Percentiles rank a stretch among this genome's conserved stretches.
Evolutionary conservation across 1,140 invertebrate species (phyloP).

Genomic region (Sarcophaga peregrina): DNA sequence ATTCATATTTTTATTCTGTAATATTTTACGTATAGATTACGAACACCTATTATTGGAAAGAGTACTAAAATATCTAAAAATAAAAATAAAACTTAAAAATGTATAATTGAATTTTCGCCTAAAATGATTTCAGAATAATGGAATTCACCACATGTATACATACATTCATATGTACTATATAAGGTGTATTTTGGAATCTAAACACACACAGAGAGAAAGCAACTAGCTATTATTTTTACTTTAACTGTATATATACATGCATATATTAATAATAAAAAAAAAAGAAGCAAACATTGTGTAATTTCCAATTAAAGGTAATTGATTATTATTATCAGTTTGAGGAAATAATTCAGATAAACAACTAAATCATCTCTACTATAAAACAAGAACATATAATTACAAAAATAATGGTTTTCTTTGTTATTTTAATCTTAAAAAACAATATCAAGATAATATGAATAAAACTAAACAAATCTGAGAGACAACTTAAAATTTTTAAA

Average conservation of each 20-base stretch:
- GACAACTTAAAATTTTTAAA: conserved; percentile 1
- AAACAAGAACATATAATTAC: neutral
- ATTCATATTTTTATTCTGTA: no score
- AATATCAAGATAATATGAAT: conserved; percentile 18
- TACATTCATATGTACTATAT: no score
- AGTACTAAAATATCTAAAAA: no score
- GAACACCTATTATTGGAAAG: no score
- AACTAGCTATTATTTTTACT: no score
- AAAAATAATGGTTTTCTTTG: conserved; percentile 22
- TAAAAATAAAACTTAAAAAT: no score
- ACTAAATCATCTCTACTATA: neutral
- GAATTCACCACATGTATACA: no score
- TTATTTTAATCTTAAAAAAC: conserved; percentile 24
- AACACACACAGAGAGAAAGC: no score
- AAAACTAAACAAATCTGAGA: conserved; percentile 3
- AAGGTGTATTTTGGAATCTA: no score
- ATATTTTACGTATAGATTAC: no score
- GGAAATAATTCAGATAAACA: neutral
- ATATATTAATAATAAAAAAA: neutral
- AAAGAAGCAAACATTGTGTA: neutral
- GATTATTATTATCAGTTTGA: neutral
- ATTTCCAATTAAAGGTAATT: conserved; percentile 1
- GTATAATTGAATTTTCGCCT: no score
- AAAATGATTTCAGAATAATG: no score
- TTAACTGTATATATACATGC: neutral